Base-by-base conservation (phyloP, 1,140 invertebrate species). In the Pseudomyrmex dendroicus region DNA sequence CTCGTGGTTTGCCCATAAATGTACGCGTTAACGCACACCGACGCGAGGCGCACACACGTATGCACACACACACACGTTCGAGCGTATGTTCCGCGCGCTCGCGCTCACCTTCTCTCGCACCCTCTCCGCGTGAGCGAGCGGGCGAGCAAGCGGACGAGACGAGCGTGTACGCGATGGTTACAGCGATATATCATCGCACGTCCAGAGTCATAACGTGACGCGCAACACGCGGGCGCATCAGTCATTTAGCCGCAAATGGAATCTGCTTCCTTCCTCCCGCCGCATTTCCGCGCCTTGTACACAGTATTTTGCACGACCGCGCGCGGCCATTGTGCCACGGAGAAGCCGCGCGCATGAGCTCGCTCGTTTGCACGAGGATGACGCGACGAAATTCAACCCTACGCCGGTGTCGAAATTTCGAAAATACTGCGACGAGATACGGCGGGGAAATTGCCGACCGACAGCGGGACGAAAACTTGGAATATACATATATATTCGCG, bases 161-260 rank as follows among this genome's bases (percentile, higher is more conserved):
- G 59, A 74, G 50, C 44, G 77, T 64, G 78, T 62, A 73, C 56
- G 59, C 64, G 54, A 73, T 73, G 62, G 87, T 76, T 83, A 73
- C 84, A 84, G 86, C 90, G 89, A 93, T 93, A 90, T 84, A 93
- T 93, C 92, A 92, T 89, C 86, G 86, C 88, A 92, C 90, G 92
- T 93, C 92, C 88, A 90, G 87, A 92, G 90, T 92, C 91, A 92
- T 92, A 92, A 91, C 90, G 90, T 90, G 89, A 86, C 86, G 88
- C 82, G 88, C 73, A 90, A 90, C 89, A 89, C 89, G 84, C 83
- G 82, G 86, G 74, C 84, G 87, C 91, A 93, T 93, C 92, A 92
- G 91, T 93, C 92, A 93, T 93, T 93, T 93, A 93, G 91, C 87
- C 85, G 73, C 90, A 92, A 93, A 92, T 92, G 91, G 87, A 92